phyloP scores from a whole-genome alignment of 2,888 invertebrate species.

The Leptopilina myrica region DNA sequence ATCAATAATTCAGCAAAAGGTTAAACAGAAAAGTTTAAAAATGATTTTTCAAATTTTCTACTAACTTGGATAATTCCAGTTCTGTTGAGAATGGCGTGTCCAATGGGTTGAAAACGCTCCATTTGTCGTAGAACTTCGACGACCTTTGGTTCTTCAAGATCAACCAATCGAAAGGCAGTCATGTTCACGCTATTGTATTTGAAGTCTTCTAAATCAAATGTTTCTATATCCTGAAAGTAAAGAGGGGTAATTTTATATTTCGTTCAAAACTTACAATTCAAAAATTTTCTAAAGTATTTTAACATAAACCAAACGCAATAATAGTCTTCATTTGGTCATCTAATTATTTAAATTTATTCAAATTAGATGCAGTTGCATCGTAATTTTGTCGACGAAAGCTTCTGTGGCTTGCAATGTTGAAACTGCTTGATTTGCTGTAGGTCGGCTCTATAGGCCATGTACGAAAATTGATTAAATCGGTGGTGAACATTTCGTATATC shows the following conservation, averaged over 20 bases:
- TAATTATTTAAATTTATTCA: slow-evolving; percentile 15
- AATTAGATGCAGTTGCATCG: neutral
- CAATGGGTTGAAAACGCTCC: slow-evolving; percentile 92
- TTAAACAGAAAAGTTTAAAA: neutral
- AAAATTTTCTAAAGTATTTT: neutral
- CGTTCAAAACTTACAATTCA: neutral
- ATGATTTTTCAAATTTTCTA: slow-evolving; percentile 50
- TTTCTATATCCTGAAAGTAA: slow-evolving; percentile 86
- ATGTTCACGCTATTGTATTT: slow-evolving; percentile 96
- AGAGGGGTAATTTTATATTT: neutral
- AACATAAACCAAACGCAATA: neutral
- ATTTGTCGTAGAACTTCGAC: slow-evolving; percentile 88
- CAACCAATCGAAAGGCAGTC: slow-evolving; percentile 94
- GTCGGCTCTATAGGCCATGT: neutral
- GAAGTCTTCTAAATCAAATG: slow-evolving; percentile 92
- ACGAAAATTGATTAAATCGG: slow-evolving; percentile 10
- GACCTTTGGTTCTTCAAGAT: slow-evolving; percentile 86
- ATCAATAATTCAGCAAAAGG: too few species aligned
- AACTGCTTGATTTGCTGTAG: slow-evolving; percentile 14
- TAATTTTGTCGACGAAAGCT: slow-evolving; percentile 7
- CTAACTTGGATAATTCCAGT: slow-evolving; percentile 83
- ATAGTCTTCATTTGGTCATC: neutral
- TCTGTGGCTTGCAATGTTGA: neutral
- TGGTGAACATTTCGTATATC: neutral
- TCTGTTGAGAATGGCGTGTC: slow-evolving; percentile 85